Base-by-base conservation (phyloP, 2,797 vertebrate genomes). In the Aplochiton taeniatus region DNA sequence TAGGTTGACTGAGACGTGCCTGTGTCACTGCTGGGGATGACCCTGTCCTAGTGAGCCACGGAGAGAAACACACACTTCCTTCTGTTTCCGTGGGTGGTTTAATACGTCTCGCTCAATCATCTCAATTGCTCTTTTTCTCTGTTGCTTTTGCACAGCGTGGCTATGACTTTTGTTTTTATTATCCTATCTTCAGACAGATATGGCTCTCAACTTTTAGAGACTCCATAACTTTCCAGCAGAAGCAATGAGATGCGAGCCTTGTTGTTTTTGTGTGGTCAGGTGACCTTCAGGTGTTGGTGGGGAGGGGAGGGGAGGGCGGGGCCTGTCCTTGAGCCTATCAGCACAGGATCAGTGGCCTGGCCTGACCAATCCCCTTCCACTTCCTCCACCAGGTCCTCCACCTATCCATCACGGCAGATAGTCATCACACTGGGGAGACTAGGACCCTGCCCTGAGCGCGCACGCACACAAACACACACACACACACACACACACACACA, bases 401-500 rank as follows among this genome's bases (percentile, higher is more conserved):
- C 91, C 92, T 91, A 92, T 93, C 90, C 89, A 92, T 93, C 92
- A 90, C 87, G 72, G 79, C 74, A 88, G 92, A 93, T 93, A 88
- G 80, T 90, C 90, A 93, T 93, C 91, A 85, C 80, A 83, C 66
- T 44, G 61, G 76, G 81, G 79, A 85, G 74, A 75, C 70, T 44
- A 4, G 47, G n/a, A 45, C 45, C 9, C 56, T 19, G 5, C 42
- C 41, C 48, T 47, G n/a, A 31, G 16, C 16, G 46, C 57, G 68
- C 63, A 65, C 20, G 59, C 48, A 73, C 47, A 63, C 66, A 46
- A n/a, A 51, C 4, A 58, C 59, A 50, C 47, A 46, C 18, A 64
- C 52, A 16, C 43, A 56, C 19, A 45, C 31, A 11, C 8, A 60
- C 16, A 16, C 48, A 51, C 47, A 8, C 20, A 52, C n/a, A 70